phyloP scores from a whole-genome alignment of 1,140 invertebrate species.

The Elymnias hypermnestra region DNA sequence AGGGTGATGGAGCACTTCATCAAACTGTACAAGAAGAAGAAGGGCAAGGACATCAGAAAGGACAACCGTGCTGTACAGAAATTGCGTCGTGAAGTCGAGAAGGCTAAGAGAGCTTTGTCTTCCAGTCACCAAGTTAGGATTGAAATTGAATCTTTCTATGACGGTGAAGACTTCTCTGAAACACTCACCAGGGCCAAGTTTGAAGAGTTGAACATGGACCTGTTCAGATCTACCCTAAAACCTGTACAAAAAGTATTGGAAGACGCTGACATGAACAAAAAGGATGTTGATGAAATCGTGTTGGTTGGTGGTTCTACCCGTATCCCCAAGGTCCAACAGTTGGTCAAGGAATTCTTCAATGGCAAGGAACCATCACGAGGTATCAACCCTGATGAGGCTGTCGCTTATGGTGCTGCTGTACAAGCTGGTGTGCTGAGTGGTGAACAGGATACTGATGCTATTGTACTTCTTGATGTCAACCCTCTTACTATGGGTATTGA shows the following conservation, averaged over 20 bases:
- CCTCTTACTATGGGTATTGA: constrained; percentile 99
- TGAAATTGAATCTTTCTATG: constrained; percentile 99
- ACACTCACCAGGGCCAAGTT: constrained; percentile 99
- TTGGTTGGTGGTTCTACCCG: constrained; percentile 98
- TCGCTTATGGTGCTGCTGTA: constrained; percentile 98
- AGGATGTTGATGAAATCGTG: constrained; percentile 99
- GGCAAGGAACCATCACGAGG: constrained; percentile 98
- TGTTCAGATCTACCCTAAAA: constrained; percentile 98
- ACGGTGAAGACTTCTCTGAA: constrained; percentile 99
- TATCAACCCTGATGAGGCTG: constrained; percentile 99
- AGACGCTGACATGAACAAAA: constrained; percentile 99
- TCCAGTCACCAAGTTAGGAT: constrained; percentile 97
- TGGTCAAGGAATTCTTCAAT: constrained; percentile 99
- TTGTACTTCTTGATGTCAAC: constrained; percentile 98
- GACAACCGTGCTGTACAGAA: constrained; percentile 97
- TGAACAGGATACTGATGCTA: constrained; percentile 96
- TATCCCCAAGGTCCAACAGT: constrained; percentile 99
- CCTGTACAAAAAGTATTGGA: constrained; percentile 98
- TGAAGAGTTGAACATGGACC: constrained; percentile 99
- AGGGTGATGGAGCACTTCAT: constrained; percentile 99
- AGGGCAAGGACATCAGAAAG: constrained; percentile 97
- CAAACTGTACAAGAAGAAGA: constrained; percentile 99
- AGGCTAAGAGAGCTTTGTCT: constrained; percentile 97
- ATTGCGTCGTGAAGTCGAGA: constrained; percentile 97
- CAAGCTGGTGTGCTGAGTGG: constrained; percentile 94